Base-by-base conservation (phyloP, 2,113 vertebrate species). In the Upupa epops region DNA sequence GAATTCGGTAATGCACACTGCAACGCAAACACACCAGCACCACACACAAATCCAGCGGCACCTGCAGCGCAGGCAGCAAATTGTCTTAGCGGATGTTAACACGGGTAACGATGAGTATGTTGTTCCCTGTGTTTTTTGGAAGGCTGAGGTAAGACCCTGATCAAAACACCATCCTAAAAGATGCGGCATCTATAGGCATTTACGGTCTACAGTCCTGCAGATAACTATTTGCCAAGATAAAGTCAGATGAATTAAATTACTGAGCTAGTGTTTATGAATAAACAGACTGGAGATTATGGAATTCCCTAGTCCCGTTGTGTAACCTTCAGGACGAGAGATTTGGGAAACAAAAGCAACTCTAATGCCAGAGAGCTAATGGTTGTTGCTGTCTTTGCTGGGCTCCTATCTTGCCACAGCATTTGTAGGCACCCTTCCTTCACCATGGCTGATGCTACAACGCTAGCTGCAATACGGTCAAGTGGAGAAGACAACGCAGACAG, bases 401-500 rank as follows among this genome's bases (percentile, higher is more conserved):
- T 81, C 42, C 32, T 1, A 6, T 18, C 49, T 64, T 69, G 65
- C 60, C 19, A 11, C 0, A 13, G 37, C 52, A 32, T 11, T 70
- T 74, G 87, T 84, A 76, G 51, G n/a, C 61, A 76, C 63, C 17
- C 19, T 59, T 86, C 78, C 70, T 55, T 82, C 71, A 71, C 36
- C 60, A 25, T 0, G 8, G 36, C 54, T 52, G 0, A 0, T 22
- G 48, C 48, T 60, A 31, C 56, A 66, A 61, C 11, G 25, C 36
- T 28, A 32, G 17, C 64, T 74, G 77, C 28, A 66, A 11, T 1
- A 24, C 29, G 28, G 14, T 4, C 60, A 49, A 31, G 31, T 12
- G 46, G 13, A 63, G 32, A 86, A 80, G 31, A 45, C 14, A 58
- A 52, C n/a, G 46, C 8, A 37, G 31, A 31, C 32, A 59, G 17